Evolutionary conservation across 2,888 invertebrate genomes (phyloP), one percentile per base, ranked within the genome.

Genomic region (Epiblema foenella): DNA sequence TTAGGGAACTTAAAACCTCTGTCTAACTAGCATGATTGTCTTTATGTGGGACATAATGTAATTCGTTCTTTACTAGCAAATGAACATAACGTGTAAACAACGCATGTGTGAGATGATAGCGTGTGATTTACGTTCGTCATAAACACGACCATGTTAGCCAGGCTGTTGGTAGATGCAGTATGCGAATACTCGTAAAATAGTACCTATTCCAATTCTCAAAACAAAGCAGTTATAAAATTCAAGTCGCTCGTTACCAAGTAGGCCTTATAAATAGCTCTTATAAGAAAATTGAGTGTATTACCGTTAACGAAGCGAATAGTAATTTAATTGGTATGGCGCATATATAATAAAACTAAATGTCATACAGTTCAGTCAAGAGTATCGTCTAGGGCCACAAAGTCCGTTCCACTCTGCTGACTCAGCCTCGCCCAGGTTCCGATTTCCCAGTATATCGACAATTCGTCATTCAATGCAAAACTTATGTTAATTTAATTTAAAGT

Each of bases 351-450:
- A n/a, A 46, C 7, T 5, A 46, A 62, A 62, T 57, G 68, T 68
- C 57, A 67, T 46, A 63, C n/a, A 65, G 54, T 60, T 60, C 63
- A 52, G 69, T 69, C 57, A 42, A 54, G 20, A 46, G 68, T 56
- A 29, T 66, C 24, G 24, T 76, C 75, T 68, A 82, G 79, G 79
- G 75, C 81, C 82, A 77, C 79, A 76, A 77, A 80, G 78, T 75
- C 72, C 79, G 86, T 86, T 88, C 82, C 83, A 79, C 77, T 69
- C 72, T 78, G 79, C 77, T 87, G 88, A 85, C 71, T 84, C 86
- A 85, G 77, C 82, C 80, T 80, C 76, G 75, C 77, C 75, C 77
- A 66, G 75, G 77, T 79, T 82, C 79, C 75, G 75, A 79, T 81
- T 86, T 84, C 86, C 81, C 80, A 80, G 79, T 81, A 78, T 60